Evolutionary conservation across 2,113 vertebrate genomes (phyloP), one percentile per base, ranked within the genome.

Genomic region (Corythornis cristatus): DNA sequence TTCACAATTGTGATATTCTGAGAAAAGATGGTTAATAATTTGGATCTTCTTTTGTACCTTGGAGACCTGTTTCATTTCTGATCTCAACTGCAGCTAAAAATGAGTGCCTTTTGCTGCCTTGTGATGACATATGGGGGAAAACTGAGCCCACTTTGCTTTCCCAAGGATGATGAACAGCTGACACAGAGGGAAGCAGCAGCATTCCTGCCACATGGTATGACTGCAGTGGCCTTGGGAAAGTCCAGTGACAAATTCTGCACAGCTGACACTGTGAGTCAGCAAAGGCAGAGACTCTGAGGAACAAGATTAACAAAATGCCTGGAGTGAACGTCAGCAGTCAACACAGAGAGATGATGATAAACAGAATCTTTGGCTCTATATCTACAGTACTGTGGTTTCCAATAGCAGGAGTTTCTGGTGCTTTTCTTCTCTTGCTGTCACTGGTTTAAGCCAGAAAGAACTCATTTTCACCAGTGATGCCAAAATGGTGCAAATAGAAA

Each of bases 21-120:
- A 75, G 79, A 84, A 90, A 68, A 91, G 45, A 75, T 15, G 4
- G 8, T 28, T 67, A 68, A 56, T 40, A 54, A 95, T 92, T 95
- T 37, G 20, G 26, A 72, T 64, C 51, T 62, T 67, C 60, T 71
- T 86, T 93, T 91, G n/a, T 22, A 80, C 76, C 54, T 89, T 65
- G 33, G 54, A 88, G 92, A 62, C 66, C 71, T 83, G 51, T 95
- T 96, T 95, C 96, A 96, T 89, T 87, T 91, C 75, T 92, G 74
- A 88, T 86, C 73, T 97, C 65, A 89, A 62, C 83, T 89, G 85
- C 58, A 92, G 73, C 14, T 74, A 89, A 86, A 91, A 86, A 58
- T 64, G 83, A 90, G 73, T 46, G 80, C 31, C 64, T 83, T 82
- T 58, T 95, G 57, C 89, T 66, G n/a, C 56, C 2, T 3, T 14